Percentiles rank a stretch among this genome's conserved stretches.
Evolutionary conservation across 2,113 vertebrate species (phyloP).

Genomic region (Mormyrus iriodes): DNA sequence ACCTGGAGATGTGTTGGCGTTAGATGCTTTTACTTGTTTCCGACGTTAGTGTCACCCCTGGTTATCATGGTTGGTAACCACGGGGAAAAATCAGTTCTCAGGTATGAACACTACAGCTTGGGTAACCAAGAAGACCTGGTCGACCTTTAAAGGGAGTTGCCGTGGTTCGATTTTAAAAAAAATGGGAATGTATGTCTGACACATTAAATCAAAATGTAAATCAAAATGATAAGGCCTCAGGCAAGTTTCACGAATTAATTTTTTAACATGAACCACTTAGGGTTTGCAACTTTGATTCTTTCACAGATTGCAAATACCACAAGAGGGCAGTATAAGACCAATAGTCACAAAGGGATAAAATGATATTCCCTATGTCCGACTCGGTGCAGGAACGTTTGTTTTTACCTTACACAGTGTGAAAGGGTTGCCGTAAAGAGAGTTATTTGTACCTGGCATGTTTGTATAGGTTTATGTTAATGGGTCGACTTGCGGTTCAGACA

Average conservation of each 20-base stretch:
- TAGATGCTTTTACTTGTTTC: not conserved
- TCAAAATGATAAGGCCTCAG: not conserved
- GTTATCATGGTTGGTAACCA: not conserved
- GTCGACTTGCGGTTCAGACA: not conserved
- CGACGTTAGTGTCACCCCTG: not conserved
- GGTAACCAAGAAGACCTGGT: not conserved
- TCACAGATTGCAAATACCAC: not conserved
- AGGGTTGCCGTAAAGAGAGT: not conserved
- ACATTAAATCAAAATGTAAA: not conserved
- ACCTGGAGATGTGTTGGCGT: not conserved
- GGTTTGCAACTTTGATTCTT: not conserved
- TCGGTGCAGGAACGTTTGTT: not conserved
- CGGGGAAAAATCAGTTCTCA: not conserved
- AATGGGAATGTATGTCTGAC: not conserved
- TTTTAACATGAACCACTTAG: not conserved
- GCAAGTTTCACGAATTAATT: not conserved
- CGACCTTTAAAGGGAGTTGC: not conserved
- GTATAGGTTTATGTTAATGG: not conserved
- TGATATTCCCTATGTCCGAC: not conserved
- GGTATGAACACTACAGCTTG: not conserved
- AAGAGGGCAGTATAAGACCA: not conserved
- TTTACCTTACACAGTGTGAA: not conserved
- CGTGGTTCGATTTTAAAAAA: not conserved
- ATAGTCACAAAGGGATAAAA: not conserved
- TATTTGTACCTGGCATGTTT: not conserved